Evolutionary conservation across 2,113 vertebrate genomes (phyloP), one percentile per base, ranked within the genome.

Genomic region (Orycteropus afer): DNA sequence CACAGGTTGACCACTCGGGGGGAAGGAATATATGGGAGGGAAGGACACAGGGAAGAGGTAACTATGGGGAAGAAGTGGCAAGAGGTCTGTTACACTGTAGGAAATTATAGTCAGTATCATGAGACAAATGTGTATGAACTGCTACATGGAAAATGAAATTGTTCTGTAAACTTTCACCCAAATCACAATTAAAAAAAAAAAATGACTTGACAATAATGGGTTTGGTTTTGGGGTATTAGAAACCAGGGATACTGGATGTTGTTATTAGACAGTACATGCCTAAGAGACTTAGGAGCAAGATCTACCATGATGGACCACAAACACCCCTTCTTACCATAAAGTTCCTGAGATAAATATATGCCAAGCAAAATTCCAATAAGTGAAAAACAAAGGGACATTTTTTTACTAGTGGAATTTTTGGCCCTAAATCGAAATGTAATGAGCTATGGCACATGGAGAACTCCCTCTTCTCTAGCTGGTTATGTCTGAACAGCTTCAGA

Each of bases 361-460:
- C 29, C 37, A 81, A 96, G 42, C 27, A 85, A 92, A 91, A 40
- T 78, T 69, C 22, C 29, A 74, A 40, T n/a, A 96, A 92, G 82
- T 73, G 12, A 73, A 18, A 92, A 84, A 49, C 51, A 92, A 92
- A 87, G 53, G 29, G 22, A 80, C 11, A 57, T 4, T 80, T 51
- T 59, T 78, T 5, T 71, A 47, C 34, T 73, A 78, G 57, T 47
- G 79, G 76, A 59, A 92, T 53, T 78, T 90, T 40, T 83, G 32
- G 32, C 73, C 47, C 45, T 5, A 92, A 93, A 92, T 29, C 34
- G 45, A 47, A 71, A 94, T 14, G 5, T 40, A 83, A 89, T 94
- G 51, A 27, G 34, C 9, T 45, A 27, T 5, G 82, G n/a, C 11
- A 49, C 17, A 29, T 1, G 22, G 34, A 49, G 13, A 1, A 57